These are phyloP conservation scores for Bursaphelenchus okinawaensis DNA, from an alignment of 2,888 invertebrate genomes.

Conservation along the genomic window DNA sequence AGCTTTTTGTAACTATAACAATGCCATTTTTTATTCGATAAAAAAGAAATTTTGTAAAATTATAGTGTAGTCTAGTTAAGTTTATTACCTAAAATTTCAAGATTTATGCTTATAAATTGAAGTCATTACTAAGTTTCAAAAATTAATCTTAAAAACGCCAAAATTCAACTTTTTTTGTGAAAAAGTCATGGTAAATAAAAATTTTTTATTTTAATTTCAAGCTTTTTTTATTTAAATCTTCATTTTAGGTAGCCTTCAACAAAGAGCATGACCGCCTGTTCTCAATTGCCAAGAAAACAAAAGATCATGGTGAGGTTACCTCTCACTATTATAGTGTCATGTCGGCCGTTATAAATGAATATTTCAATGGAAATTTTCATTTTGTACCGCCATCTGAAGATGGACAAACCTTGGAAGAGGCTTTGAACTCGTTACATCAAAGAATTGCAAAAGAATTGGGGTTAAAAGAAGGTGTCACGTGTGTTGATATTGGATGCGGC, in stretches of 20 bases:
- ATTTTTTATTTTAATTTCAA: too few relatives aligned
- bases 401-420: conserved; percentile 39
- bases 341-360: conserved; percentile 55
- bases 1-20: too few relatives aligned
- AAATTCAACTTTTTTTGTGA: too few relatives aligned
- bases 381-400: conserved; percentile 47
- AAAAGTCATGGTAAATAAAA: too few relatives aligned
- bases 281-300: conserved; percentile 38
- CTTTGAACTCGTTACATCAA: conserved; percentile 34
- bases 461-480: conserved; percentile 27
- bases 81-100: too few relatives aligned
- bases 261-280: conserved; percentile 47
- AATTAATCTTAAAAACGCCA: too few relatives aligned
- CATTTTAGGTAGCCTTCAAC: conserved; percentile 30
- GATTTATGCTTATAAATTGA: too few relatives aligned
- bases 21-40: too few relatives aligned
- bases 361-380: conserved; percentile 56
- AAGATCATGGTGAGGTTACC: conserved; percentile 46
- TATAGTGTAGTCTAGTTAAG: too few relatives aligned
- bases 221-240: neutral
- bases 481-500: conserved; percentile 55
- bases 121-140: too few relatives aligned
- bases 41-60: too few relatives aligned
- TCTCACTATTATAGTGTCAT: conserved; percentile 56
- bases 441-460: conserved; percentile 39